phyloP scores from a whole-genome alignment of 1,140 invertebrate species.

The Papilio helenus region DNA sequence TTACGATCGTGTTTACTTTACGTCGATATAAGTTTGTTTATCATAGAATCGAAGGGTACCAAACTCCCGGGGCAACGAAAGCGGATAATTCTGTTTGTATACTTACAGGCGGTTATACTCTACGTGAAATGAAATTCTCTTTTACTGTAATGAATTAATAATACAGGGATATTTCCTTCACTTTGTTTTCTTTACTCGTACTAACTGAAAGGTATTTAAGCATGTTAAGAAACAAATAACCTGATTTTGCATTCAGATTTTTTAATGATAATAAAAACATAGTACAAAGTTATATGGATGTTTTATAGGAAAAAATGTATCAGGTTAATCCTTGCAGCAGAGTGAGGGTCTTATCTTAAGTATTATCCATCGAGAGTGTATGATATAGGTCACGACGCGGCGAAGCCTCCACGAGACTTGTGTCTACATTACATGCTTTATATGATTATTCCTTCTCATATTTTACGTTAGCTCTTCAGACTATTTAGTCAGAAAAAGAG shows the following conservation, averaged over 20 bases:
- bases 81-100: slow-evolving; percentile 67
- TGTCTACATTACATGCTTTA: neutral
- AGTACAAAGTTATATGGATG: neutral
- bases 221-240: neutral
- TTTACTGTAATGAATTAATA: slow-evolving; percentile 56
- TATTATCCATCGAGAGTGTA: slow-evolving; percentile 19
- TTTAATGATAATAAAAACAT: too few relatives aligned
- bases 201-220: neutral
- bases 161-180: slow-evolving; percentile 34
- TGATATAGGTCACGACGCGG: slow-evolving; percentile 21
- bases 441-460: neutral
- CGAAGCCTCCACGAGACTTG: neutral
- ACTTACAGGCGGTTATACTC: slow-evolving; percentile 57
- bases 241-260: too few relatives aligned
- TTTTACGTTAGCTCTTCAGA: neutral
- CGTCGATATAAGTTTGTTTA: slow-evolving; percentile 71
- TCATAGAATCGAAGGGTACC: slow-evolving; percentile 64
- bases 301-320: neutral
- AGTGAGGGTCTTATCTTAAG: slow-evolving; percentile 23
- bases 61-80: slow-evolving; percentile 57
- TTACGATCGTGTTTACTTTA: slow-evolving; percentile 73
- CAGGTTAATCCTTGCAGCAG: slow-evolving; percentile 2
- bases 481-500: too few relatives aligned
- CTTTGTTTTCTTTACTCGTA: neutral
- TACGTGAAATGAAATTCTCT: slow-evolving; percentile 59